Percentiles rank a stretch among this genome's conserved stretches.
These are phyloP conservation scores for Stenopsyche tienmushanensis DNA, from an alignment of 1,140 invertebrate genomes.

Conservation along the genomic window DNA sequence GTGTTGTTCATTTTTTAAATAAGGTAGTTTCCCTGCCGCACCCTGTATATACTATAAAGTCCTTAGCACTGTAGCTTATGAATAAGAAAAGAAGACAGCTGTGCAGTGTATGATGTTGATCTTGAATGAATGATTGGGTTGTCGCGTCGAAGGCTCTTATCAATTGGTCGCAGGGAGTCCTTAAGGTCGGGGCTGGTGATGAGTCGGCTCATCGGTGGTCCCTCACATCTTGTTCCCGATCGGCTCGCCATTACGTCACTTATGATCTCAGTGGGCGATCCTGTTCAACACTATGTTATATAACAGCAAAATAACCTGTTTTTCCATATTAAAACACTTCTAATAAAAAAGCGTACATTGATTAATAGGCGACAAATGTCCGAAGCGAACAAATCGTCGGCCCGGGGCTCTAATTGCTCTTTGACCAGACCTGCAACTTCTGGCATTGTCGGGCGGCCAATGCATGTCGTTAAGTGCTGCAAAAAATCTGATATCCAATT, in stretches of 20 bases:
- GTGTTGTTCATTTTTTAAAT: too few relatives aligned
- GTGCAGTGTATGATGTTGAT: not conserved
- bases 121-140: not conserved
- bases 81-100: not conserved
- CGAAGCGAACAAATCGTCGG: not conserved
- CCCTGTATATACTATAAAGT: too few relatives aligned
- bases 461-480: not conserved
- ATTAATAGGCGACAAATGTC: conserved; percentile 12
- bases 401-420: not conserved
- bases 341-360: conserved; percentile 13
- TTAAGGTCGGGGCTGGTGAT: too few relatives aligned
- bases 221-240: not conserved
- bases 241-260: conserved; percentile 20
- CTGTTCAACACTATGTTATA: conserved; percentile 18
- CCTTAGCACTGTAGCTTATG: not conserved
- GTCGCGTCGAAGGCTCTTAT: not conserved
- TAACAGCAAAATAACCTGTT: conserved; percentile 28
- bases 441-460: not conserved
- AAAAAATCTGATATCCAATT: not conserved
- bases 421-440: not conserved
- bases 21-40: too few relatives aligned
- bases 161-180: too few relatives aligned
- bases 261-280: conserved; percentile 20
- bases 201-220: not conserved
- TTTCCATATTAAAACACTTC: conserved; percentile 9